Percentiles rank a stretch among this genome's conserved stretches.
Evolutionary conservation across 1,140 invertebrate species (phyloP).

Genomic region (Himalopsyche phryganea): DNA sequence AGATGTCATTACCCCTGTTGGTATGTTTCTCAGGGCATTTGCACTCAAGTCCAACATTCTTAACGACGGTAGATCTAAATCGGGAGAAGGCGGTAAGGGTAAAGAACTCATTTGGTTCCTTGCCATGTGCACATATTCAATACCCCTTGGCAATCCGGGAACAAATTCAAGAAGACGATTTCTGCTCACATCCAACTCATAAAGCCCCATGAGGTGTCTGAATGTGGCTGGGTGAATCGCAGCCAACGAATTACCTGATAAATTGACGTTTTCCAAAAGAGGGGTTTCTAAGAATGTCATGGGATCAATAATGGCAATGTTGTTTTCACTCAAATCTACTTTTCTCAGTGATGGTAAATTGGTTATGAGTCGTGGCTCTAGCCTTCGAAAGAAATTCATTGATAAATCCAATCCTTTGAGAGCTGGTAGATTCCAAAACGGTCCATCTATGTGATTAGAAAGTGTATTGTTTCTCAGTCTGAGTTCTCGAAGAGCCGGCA

Average conservation of each 20-base stretch:
- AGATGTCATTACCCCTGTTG: slow-evolving; percentile 61
- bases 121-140: slow-evolving; percentile 73
- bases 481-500: slow-evolving; percentile 78
- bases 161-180: slow-evolving; percentile 71
- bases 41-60: slow-evolving; percentile 71
- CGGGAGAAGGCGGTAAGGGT: slow-evolving; percentile 60
- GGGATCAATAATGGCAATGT: slow-evolving; percentile 65
- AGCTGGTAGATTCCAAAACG: slow-evolving; percentile 77
- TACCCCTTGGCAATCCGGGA: slow-evolving; percentile 66
- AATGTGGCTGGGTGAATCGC: slow-evolving; percentile 71
- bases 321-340: slow-evolving; percentile 77
- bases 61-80: slow-evolving; percentile 65
- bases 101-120: slow-evolving; percentile 69
- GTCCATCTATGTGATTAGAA: slow-evolving; percentile 59
- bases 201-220: slow-evolving; percentile 66
- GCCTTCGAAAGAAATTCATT: slow-evolving; percentile 66
- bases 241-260: slow-evolving; percentile 69
- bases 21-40: slow-evolving; percentile 72
- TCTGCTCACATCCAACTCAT: slow-evolving; percentile 73
- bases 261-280: slow-evolving; percentile 71
- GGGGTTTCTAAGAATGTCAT: slow-evolving; percentile 68
- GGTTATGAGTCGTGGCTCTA: slow-evolving; percentile 67
- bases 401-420: slow-evolving; percentile 80
- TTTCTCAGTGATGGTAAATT: slow-evolving; percentile 72
- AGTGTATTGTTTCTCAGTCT: slow-evolving; percentile 76